phyloP scores from a whole-genome alignment of 1,140 invertebrate species.

The Wasmannia auropunctata region DNA sequence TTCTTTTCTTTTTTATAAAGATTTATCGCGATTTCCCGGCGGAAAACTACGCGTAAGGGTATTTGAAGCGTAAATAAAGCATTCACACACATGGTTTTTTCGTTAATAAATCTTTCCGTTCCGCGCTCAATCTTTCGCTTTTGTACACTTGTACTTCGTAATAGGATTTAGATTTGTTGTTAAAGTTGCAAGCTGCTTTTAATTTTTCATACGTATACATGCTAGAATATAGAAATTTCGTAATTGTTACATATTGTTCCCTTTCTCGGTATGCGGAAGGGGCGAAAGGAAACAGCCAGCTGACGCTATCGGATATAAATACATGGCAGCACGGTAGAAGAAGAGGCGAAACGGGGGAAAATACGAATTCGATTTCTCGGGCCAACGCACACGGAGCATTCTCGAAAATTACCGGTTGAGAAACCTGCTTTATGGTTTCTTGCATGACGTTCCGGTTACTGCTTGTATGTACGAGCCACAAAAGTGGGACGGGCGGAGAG shows the following conservation, averaged over 20 bases:
- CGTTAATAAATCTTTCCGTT: neutral
- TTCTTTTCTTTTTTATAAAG: constrained; percentile 7
- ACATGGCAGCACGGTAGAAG: neutral
- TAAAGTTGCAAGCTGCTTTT: neutral
- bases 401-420: constrained; percentile 54
- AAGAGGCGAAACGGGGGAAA: constrained; percentile 16
- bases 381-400: constrained; percentile 37
- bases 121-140: neutral
- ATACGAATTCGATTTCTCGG: constrained; percentile 64
- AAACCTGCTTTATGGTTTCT: constrained; percentile 60
- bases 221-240: neutral
- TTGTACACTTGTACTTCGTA: neutral
- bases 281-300: neutral
- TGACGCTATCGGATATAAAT: constrained; percentile 41
- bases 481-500: constrained; percentile 36
- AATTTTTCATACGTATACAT: neutral
- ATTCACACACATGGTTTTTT: neutral
- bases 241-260: neutral
- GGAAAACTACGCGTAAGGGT: neutral
- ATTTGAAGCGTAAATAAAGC: neutral
- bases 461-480: constrained; percentile 33
- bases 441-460: constrained; percentile 45
- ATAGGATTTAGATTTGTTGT: neutral
- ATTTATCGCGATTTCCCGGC: neutral
- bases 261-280: neutral